Conservation (phyloP, 2,113 vertebrate species). For the Suricata suricatta region DNA sequence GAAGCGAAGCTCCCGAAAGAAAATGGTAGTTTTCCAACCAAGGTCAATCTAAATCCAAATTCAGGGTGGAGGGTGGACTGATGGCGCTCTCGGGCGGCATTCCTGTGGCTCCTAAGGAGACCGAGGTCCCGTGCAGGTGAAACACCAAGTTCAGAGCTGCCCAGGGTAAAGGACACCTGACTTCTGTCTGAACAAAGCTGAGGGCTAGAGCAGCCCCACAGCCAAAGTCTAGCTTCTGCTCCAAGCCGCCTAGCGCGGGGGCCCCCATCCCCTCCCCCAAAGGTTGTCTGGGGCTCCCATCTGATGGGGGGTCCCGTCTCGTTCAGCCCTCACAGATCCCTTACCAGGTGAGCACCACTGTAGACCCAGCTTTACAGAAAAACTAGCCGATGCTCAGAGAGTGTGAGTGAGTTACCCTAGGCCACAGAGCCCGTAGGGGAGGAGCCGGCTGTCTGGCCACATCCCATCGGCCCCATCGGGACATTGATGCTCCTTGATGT, state of each 20-base stretch:
- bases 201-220: not conserved
- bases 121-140: not conserved
- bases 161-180: not conserved
- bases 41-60: not conserved
- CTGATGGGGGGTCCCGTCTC: not conserved
- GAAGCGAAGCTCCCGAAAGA: not conserved
- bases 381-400: not conserved
- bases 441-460: fast-evolving
- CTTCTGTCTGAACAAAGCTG: no score
- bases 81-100: not conserved
- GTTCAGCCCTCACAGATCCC: not conserved
- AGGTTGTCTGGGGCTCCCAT: no score
- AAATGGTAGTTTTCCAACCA: not conserved
- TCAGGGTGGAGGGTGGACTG: not conserved
- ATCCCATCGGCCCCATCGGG: not conserved
- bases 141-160: not conserved
- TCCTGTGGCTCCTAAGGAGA: not conserved
- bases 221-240: not conserved
- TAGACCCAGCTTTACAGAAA: not conserved
- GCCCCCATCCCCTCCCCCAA: not conserved
- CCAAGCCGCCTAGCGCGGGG: not conserved
- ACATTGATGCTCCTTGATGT: fast-evolving
- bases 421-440: not conserved
- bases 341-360: not conserved
- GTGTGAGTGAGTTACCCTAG: not conserved